Conservation (phyloP, 2,888 invertebrate species). For the Empis stercorea region DNA sequence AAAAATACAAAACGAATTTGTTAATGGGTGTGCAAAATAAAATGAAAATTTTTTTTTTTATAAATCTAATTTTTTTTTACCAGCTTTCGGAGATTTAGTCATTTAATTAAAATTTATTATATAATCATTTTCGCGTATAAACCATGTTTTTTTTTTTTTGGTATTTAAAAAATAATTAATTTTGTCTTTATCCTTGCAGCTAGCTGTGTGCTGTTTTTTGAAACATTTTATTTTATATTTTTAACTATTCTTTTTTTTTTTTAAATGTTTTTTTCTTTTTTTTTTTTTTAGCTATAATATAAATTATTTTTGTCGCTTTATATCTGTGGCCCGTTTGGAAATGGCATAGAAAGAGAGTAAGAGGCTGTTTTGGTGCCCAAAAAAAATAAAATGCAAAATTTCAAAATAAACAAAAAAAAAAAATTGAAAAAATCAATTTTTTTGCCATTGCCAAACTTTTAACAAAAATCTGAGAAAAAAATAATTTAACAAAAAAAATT, state of each 20-base stretch:
- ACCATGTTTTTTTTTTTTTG: not conserved
- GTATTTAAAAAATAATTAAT: not conserved
- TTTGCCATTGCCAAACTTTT: conserved; percentile 26
- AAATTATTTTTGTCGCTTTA: too few relatives aligned
- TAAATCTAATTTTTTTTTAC: too few relatives aligned
- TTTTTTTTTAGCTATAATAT: not conserved
- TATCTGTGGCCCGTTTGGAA: conserved; percentile 47
- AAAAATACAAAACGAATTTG: not conserved
- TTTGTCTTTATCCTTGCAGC: not conserved
- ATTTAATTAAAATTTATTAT: not conserved
- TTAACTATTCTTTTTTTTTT: not conserved
- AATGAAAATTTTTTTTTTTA: not conserved
- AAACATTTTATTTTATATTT: conserved; percentile 1
- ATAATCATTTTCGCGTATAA: too few relatives aligned
- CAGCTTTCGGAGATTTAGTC: not conserved
- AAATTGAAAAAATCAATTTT: too few relatives aligned
- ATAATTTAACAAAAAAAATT: not conserved
- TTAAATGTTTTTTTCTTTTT: not conserved
- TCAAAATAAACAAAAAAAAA: conserved; percentile 3
- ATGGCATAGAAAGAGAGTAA: conserved; percentile 43
- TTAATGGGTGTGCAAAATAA: not conserved
- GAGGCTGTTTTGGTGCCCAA: conserved; percentile 54
- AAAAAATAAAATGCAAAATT: conserved; percentile 2
- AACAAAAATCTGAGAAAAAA: too few relatives aligned
- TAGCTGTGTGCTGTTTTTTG: conserved; percentile 18